Evolutionary conservation across 2,113 vertebrate genomes (phyloP).

Genomic region (cattle (Bos taurus)): ARS-UCD2.0 NC_037333.1:60525001-60525500

Average conservation of each 20-base stretch:
- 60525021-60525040: not conserved
- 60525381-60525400: not conserved
- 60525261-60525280: not conserved
- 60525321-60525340: not conserved
- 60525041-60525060: not conserved
- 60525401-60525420: not conserved
- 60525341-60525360: not conserved
- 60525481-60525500: not conserved
- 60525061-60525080: no score
- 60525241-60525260: no score
- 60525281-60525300: not conserved
- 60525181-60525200: no score
- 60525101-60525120: no score
- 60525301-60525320: not conserved
- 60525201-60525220: no score
- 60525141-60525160: no score
- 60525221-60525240: no score
- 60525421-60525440: not conserved
- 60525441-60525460: not conserved
- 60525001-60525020: not conserved
- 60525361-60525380: not conserved
- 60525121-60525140: no score
- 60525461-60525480: not conserved
- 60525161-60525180: no score
- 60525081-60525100: no score